Evolutionary conservation across 2,797 vertebrate genomes (phyloP).

Genomic region (Margarornis squamiger): DNA sequence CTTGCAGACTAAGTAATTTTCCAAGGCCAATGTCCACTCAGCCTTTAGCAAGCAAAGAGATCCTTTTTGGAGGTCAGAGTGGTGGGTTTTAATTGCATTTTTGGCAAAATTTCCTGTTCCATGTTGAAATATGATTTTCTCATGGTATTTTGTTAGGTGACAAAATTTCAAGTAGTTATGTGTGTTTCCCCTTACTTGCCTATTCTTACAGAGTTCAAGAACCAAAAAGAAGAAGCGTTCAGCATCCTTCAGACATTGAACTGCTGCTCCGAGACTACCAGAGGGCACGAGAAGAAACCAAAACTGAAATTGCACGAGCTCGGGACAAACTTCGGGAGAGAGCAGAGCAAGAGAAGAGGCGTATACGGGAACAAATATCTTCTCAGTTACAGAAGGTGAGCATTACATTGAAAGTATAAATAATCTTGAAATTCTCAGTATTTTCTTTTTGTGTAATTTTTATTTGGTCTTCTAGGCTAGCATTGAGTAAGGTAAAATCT

Average conservation of each 20-base stretch:
- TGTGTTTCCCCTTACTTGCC: neutral
- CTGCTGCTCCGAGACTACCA: slow-evolving; percentile 88
- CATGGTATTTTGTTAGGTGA: neutral
- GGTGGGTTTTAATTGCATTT: neutral
- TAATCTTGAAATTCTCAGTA: neutral
- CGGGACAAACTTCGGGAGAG: slow-evolving; percentile 85
- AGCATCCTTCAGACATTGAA: slow-evolving; percentile 87
- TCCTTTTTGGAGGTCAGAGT: neutral
- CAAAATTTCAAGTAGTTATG: neutral
- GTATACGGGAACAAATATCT: slow-evolving; percentile 84
- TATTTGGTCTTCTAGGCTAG: neutral
- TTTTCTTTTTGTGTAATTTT: neutral
- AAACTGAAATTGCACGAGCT: slow-evolving; percentile 88
- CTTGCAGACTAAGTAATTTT: neutral
- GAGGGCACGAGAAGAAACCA: slow-evolving; percentile 89
- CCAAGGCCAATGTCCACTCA: neutral
- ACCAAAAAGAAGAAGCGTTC: slow-evolving; percentile 65
- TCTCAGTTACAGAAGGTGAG: slow-evolving; percentile 83
- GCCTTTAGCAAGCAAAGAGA: neutral
- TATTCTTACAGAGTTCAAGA: slow-evolving; percentile 74
- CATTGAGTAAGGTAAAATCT: neutral
- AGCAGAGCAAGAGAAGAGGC: slow-evolving; percentile 88
- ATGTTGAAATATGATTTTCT: neutral
- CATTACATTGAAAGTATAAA: neutral
- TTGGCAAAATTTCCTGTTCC: neutral